Percentiles rank a stretch among this genome's conserved stretches.
phyloP scores from a whole-genome alignment of 1,140 invertebrate genomes.

The Drosophila neocordata region DNA sequence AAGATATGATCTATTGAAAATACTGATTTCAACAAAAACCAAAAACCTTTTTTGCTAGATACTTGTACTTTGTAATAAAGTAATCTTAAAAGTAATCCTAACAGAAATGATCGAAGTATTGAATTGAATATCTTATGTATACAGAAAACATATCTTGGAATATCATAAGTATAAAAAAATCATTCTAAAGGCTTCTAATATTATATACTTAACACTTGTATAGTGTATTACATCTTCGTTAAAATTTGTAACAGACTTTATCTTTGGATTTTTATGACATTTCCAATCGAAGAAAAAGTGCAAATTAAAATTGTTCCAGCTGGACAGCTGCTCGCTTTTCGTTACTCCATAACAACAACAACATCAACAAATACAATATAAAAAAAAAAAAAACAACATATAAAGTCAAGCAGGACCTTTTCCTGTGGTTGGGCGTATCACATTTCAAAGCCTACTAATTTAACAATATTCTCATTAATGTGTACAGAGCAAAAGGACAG shows the following conservation, averaged over 20 bases:
- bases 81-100: too few relatives aligned
- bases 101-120: too few relatives aligned
- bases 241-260: neutral
- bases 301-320: constrained; percentile 25
- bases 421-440: constrained; percentile 80
- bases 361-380: neutral
- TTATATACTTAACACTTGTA: neutral
- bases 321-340: constrained; percentile 66
- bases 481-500: constrained; percentile 49
- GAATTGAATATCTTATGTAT: too few relatives aligned
- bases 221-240: neutral
- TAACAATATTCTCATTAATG: constrained; percentile 83
- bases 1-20: too few relatives aligned
- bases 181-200: too few relatives aligned
- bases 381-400: neutral
- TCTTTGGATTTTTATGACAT: constrained; percentile 61
- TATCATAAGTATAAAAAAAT: too few relatives aligned
- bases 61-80: too few relatives aligned
- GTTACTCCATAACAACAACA: constrained; percentile 21
- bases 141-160: too few relatives aligned
- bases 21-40: too few relatives aligned
- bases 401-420: constrained; percentile 12
- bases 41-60: too few relatives aligned
- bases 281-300: constrained; percentile 32
- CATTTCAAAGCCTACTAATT: constrained; percentile 82